Conservation (phyloP, 1,140 invertebrate genomes). For the Coenobita brevimanus region DNA sequence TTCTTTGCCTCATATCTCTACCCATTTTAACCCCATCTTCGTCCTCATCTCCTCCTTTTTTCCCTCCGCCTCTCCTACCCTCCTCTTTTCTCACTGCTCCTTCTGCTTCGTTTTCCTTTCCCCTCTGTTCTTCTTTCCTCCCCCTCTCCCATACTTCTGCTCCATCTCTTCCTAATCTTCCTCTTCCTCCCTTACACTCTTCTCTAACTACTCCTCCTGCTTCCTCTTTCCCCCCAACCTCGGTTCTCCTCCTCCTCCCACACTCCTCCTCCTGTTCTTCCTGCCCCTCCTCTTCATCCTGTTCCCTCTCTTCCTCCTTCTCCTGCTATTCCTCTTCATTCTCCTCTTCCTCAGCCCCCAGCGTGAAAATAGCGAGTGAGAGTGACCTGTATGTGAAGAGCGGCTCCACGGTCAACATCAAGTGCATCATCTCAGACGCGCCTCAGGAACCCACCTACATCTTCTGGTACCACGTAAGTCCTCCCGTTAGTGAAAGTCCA, state of each 20-base stretch:
- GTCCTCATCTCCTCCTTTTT: no score
- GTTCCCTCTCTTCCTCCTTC: not conserved
- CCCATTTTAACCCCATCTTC: no score
- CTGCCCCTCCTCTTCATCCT: not conserved
- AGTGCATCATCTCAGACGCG: constrained; percentile 65
- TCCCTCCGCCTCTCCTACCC: no score
- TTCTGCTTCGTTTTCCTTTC: no score
- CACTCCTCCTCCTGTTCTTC: not conserved
- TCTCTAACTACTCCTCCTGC: no score
- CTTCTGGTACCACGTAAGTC: constrained; percentile 69
- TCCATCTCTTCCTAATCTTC: not conserved
- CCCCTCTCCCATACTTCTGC: not conserved
- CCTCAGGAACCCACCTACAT: constrained; percentile 65
- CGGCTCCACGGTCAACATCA: constrained; percentile 62
- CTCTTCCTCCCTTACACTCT: not conserved
- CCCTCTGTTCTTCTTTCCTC: no score
- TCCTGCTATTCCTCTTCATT: not conserved
- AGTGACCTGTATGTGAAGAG: constrained; percentile 66
- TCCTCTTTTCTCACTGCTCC: no score
- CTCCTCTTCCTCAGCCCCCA: constrained; percentile 50
- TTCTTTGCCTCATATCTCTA: no score
- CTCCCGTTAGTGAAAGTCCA: no score
- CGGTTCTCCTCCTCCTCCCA: not conserved
- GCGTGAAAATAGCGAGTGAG: constrained; percentile 58
- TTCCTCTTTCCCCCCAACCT: not conserved